Conservation (phyloP, 2,113 vertebrate genomes). For the Ameiurus melas region DNA sequence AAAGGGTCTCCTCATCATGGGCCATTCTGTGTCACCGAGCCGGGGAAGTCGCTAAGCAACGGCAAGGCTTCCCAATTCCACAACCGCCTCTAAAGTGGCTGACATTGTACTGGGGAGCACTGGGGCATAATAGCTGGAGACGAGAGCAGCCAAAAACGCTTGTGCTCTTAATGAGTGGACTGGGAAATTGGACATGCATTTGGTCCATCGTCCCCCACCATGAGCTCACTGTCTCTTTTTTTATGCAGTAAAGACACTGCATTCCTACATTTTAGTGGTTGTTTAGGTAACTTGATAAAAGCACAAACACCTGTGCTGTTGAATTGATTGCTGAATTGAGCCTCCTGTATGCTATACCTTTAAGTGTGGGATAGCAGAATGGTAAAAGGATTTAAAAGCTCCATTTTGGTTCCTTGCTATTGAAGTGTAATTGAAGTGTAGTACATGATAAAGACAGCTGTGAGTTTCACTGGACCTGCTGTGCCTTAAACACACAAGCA, state of each 20-base stretch:
- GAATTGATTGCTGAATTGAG: conserved; percentile 13
- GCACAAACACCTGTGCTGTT: conserved; percentile 45
- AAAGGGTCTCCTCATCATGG: conserved; percentile 52
- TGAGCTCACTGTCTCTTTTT: conserved; percentile 48
- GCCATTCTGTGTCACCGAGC: conserved; percentile 48
- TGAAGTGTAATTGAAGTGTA: conserved; percentile 57
- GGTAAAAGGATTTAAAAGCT: not conserved
- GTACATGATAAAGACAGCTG: conserved; percentile 70
- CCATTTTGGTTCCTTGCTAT: conserved; percentile 26
- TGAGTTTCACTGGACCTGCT: conserved; percentile 64
- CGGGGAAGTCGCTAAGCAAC: conserved; percentile 72
- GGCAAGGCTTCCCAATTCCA: conserved; percentile 53
- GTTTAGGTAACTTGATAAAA: conserved; percentile 36
- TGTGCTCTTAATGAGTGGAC: conserved; percentile 60
- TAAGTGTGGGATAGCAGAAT: conserved; percentile 34
- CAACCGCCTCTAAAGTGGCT: conserved; percentile 60
- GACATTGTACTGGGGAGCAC: conserved; percentile 60
- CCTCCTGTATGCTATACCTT: conserved; percentile 39
- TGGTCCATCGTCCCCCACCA: conserved; percentile 50
- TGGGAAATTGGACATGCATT: conserved; percentile 63
- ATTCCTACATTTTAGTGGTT: conserved; percentile 28
- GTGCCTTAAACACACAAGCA: conserved; percentile 76
- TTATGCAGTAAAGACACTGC: conserved; percentile 41
- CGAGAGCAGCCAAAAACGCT: conserved; percentile 56
- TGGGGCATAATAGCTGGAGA: conserved; percentile 62